Conservation (phyloP, 1,140 invertebrate species). For the Subanguina moxae region DNA sequence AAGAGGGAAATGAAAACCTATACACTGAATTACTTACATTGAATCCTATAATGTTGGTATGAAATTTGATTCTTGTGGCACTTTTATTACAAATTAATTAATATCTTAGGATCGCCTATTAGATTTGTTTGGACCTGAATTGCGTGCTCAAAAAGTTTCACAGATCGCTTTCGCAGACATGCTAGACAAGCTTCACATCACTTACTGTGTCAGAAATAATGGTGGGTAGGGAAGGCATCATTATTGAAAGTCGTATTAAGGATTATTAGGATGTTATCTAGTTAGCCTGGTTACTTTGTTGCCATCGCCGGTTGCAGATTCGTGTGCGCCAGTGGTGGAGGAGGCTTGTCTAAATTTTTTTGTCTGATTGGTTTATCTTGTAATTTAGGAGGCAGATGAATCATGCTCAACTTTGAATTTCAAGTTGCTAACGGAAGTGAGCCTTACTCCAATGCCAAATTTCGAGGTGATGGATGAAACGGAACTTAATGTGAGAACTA, state of each 20-base stretch:
- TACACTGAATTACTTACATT: slow-evolving; percentile 25
- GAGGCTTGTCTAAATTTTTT: no score
- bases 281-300: no score
- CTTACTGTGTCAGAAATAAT: slow-evolving; percentile 2
- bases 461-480: slow-evolving; percentile 24
- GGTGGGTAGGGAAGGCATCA: slow-evolving; percentile 12
- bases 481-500: slow-evolving; percentile 24
- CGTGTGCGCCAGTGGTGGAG: no score
- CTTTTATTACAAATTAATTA: not conserved
- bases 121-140: slow-evolving; percentile 13
- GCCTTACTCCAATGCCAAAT: slow-evolving; percentile 27
- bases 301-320: no score
- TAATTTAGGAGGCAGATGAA: no score
- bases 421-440: not conserved
- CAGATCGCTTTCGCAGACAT: slow-evolving; percentile 3
- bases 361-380: no score
- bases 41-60: slow-evolving; percentile 12
- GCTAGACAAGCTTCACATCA: slow-evolving; percentile 17
- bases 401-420: no score
- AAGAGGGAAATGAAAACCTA: slow-evolving; percentile 15
- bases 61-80: no score
- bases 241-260: no score
- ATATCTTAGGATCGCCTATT: slow-evolving; percentile 9
- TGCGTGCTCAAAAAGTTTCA: slow-evolving; percentile 10
- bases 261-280: no score